Conservation (phyloP, 2,113 vertebrate species). For the Rhinichthys klamathensis region DNA sequence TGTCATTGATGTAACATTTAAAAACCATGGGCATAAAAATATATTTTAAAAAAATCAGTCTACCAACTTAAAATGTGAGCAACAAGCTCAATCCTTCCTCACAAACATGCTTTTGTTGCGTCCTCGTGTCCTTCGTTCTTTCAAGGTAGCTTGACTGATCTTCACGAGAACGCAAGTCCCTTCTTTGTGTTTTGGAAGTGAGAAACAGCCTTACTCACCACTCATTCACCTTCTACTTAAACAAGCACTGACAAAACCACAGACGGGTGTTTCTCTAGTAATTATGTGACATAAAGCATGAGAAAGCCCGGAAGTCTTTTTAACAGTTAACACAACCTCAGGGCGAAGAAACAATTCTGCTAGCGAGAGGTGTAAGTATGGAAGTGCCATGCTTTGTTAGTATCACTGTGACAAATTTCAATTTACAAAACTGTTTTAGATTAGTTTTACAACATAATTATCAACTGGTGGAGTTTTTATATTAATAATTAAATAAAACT, state of each 20-base stretch:
- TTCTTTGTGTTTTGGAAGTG: not conserved
- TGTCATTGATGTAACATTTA: no score
- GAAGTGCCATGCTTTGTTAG: not conserved
- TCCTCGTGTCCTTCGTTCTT: not conserved
- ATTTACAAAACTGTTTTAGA: not conserved
- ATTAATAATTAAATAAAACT: not conserved
- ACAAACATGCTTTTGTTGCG: no score
- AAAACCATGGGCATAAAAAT: no score
- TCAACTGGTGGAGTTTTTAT: not conserved
- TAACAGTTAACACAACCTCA: slow-evolving; percentile 23
- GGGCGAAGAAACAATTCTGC: slow-evolving; percentile 22
- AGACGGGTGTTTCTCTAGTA: slow-evolving; percentile 25
- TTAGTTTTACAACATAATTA: not conserved
- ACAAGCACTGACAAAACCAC: slow-evolving; percentile 18
- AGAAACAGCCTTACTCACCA: not conserved
- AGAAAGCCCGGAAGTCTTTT: slow-evolving; percentile 34
- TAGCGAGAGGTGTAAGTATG: not conserved
- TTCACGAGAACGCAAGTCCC: not conserved
- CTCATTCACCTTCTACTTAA: not conserved
- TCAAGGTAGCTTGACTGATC: not conserved
- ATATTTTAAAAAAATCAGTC: no score
- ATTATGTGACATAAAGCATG: slow-evolving; percentile 27
- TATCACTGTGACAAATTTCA: not conserved
- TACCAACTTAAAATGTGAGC: no score
- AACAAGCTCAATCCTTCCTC: no score